Percentiles rank a stretch among this genome's conserved stretches.
phyloP scores from a whole-genome alignment of 2,888 invertebrate species.

The Dermolepida albohirtum region DNA sequence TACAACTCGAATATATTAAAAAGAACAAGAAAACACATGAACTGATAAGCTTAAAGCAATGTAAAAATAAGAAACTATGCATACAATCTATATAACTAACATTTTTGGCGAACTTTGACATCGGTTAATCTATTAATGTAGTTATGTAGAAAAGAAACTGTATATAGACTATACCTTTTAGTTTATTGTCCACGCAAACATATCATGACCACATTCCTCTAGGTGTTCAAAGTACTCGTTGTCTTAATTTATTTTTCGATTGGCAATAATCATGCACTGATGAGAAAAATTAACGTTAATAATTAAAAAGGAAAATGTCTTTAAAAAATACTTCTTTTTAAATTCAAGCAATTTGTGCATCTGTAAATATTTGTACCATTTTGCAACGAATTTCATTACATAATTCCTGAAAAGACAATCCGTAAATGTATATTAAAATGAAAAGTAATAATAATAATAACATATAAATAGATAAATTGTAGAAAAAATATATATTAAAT shows the following conservation, averaged over 20 bases:
- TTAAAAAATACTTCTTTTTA: neutral
- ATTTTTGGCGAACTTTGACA: too few relatives aligned
- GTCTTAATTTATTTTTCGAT: constrained; percentile 14
- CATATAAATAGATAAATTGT: constrained; percentile 9
- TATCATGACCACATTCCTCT: constrained; percentile 44
- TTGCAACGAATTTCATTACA: constrained; percentile 56
- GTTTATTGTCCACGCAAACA: constrained; percentile 36
- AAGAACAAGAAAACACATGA: too few relatives aligned
- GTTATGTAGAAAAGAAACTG: too few relatives aligned
- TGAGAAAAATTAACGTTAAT: too few relatives aligned
- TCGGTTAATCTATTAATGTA: too few relatives aligned
- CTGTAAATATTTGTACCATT: constrained; percentile 31
- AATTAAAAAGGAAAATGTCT: too few relatives aligned
- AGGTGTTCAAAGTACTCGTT: constrained; percentile 13
- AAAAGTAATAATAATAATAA: constrained; percentile 10
- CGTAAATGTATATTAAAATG: constrained; percentile 49
- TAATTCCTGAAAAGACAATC: constrained; percentile 57
- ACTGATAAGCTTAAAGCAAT: too few relatives aligned
- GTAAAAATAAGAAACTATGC: too few relatives aligned
- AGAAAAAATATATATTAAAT: constrained; percentile 9
- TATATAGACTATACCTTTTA: constrained; percentile 4
- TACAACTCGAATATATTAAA: too few relatives aligned
- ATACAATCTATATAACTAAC: too few relatives aligned
- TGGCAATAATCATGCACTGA: constrained; percentile 26
- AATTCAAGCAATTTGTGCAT: constrained; percentile 28